phyloP scores from a whole-genome alignment of 2,888 invertebrate species.

The Calephelis perditalis region DNA sequence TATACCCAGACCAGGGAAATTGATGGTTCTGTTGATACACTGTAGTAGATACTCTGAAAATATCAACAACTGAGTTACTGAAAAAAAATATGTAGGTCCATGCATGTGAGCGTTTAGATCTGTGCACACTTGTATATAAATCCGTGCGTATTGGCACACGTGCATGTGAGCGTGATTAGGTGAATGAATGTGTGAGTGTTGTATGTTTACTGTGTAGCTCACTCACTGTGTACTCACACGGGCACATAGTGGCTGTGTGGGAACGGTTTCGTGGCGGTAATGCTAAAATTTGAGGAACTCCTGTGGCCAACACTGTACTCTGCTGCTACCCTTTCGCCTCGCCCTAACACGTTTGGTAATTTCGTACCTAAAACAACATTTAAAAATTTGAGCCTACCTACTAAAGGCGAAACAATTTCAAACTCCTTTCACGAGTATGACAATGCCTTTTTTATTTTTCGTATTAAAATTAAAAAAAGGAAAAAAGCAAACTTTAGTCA shows the following conservation, averaged over 20 bases:
- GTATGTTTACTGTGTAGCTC: slow-evolving; percentile 1
- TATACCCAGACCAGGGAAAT: slow-evolving; percentile 90
- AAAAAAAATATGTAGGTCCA: not conserved
- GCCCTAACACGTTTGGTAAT: slow-evolving; percentile 90
- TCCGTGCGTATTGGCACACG: not conserved
- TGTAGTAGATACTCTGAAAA: slow-evolving; percentile 81
- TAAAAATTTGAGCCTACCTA: too few relatives aligned
- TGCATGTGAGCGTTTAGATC: slow-evolving; percentile 3
- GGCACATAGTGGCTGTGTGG: slow-evolving; percentile 82
- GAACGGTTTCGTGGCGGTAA: slow-evolving; percentile 91
- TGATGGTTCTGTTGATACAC: slow-evolving; percentile 87
- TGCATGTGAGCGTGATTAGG: not conserved
- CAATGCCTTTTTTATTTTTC: too few relatives aligned
- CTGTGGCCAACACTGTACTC: slow-evolving; percentile 93
- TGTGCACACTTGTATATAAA: not conserved
- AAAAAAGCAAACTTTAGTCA: too few relatives aligned
- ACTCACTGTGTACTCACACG: slow-evolving; percentile 68
- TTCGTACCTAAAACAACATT: slow-evolving; percentile 70
- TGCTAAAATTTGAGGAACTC: slow-evolving; percentile 87
- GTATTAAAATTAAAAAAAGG: too few relatives aligned
- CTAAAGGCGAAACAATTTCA: too few relatives aligned
- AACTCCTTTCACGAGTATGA: too few relatives aligned
- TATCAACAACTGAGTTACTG: not conserved
- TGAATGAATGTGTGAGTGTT: not conserved
- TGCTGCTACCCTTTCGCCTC: slow-evolving; percentile 89